Base-by-base conservation (phyloP, 2,888 invertebrate species). In the Pandemis corylana region DNA sequence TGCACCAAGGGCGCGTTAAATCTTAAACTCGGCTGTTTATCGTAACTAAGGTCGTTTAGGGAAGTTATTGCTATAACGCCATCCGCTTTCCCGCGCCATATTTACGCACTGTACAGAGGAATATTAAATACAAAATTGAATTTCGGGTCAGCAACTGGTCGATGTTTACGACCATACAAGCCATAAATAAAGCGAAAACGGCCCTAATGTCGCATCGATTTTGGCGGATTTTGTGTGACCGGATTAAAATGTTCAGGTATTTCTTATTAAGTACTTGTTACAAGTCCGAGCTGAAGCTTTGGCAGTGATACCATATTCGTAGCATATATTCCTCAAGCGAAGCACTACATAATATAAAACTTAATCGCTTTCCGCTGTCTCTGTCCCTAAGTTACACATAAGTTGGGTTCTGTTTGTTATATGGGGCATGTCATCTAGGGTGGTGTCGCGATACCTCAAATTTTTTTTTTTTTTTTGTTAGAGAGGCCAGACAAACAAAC, bases 101-200 rank as follows among this genome's bases (percentile, higher is more conserved):
- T 74, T 74, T 74, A 74, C 69, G 41, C 65, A 73, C 69, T 73
- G 64, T 59, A 20, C 59, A 61, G 42, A 46, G 6, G 65, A 69
- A 73, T 73, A 73, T 73, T 73, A 73, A 73, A 73, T 73, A 69
- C 69, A 65, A 70, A 74, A 74, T 74, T 74, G 74, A 74, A 74
- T 69, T 65, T 70, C 36, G 49, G 65, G 65, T 53, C 46, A 13
- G 36, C n/a, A 20, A 36, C 46, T 49, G 68, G 46, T 6, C 59
- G 15, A 61, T 44, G 56, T 69, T 74, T 69, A 65, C n/a, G 51
- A 65, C 15, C 15, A 46, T 69, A 42, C 44, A 28, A 65, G 2
- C 28, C 53, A 56, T 72, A 72, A 72, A 72, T 68, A 68, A 63
- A 44, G 68, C 28, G 10, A 63, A 36, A 72, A 62, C 15, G 62